Evolutionary conservation across 2,797 vertebrate species (phyloP).

Genomic region (Pagetopsis macropterus): DNA sequence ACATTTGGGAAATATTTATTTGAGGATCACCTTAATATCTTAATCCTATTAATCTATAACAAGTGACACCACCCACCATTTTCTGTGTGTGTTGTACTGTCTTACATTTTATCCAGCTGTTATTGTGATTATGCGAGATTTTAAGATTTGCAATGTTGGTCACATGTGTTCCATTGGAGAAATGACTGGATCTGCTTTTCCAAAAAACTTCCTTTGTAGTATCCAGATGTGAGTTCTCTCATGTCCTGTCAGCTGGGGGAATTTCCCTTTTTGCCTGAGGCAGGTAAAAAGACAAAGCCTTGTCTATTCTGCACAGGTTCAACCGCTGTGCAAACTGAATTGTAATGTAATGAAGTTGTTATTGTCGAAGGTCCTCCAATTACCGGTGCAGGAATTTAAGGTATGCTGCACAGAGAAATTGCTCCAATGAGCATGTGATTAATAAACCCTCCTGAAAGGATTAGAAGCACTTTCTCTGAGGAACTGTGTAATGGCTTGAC

Average conservation of each 20-base stretch:
- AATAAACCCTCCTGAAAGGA: constrained; percentile 75
- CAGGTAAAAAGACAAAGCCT: constrained; percentile 46
- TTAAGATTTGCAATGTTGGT: background rate
- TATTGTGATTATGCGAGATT: background rate
- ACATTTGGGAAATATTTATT: background rate
- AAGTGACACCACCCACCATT: background rate
- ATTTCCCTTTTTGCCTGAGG: constrained; percentile 61
- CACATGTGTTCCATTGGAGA: constrained; percentile 5
- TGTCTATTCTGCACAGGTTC: constrained; percentile 30
- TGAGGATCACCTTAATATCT: background rate
- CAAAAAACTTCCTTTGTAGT: constrained; percentile 20
- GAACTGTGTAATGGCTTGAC: constrained; percentile 62
- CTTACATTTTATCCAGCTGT: background rate
- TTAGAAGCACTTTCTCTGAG: constrained; percentile 69
- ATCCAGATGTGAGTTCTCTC: constrained; percentile 58
- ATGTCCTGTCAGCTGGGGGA: constrained; percentile 62
- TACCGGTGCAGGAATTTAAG: constrained; percentile 68
- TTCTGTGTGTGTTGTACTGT: background rate
- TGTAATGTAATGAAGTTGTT: constrained; percentile 59
- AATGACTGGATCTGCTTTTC: constrained; percentile 13
- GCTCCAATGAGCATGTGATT: constrained; percentile 77
- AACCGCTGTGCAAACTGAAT: constrained; percentile 39
- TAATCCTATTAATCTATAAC: background rate
- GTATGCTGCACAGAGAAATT: constrained; percentile 68
- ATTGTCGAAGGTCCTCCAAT: constrained; percentile 54